A percentile compares a stretch with the other conserved stretches of the same genome.
phyloP scores from a whole-genome alignment of 2,113 vertebrate species.

The Prinia subflava region DNA sequence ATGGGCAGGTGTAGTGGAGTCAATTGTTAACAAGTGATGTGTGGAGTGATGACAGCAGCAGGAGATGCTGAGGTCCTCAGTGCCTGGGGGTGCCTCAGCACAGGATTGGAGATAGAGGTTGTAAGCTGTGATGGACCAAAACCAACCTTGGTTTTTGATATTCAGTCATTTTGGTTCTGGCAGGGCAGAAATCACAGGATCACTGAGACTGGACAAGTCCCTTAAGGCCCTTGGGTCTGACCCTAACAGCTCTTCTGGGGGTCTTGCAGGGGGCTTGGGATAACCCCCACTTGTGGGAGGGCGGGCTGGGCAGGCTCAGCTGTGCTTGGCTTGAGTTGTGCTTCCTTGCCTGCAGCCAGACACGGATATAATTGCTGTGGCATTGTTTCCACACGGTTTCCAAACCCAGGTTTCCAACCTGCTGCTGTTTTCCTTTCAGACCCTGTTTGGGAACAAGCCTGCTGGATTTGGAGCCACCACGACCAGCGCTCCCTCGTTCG shows the following conservation, averaged over 20 bases:
- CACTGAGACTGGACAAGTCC: not conserved
- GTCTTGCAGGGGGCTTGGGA: not conserved
- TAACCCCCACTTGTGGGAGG: not conserved
- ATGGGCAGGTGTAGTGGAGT: not conserved
- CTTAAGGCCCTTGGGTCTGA: not conserved
- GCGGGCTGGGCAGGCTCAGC: not conserved
- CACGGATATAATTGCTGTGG: fast-evolving
- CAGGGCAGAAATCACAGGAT: not conserved
- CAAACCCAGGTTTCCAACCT: not conserved
- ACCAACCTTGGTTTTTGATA: not conserved
- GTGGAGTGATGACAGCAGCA: not conserved
- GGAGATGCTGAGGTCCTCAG: not conserved
- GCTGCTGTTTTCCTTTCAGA: constrained; percentile 68
- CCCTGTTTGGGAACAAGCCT: constrained; percentile 90
- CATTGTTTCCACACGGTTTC: too few species aligned
- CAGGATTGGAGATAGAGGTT: not conserved
- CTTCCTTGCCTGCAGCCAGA: not conserved
- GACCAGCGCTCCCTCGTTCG: constrained; percentile 91
- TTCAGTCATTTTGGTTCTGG: not conserved
- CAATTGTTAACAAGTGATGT: not conserved
- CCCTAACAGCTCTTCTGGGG: not conserved
- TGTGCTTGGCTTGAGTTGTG: not conserved
- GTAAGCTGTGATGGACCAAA: not conserved
- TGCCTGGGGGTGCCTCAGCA: fast-evolving
- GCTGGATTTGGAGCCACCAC: constrained; percentile 91